Conservation (phyloP, 2,113 vertebrate species). For the Sebastes fasciatus region DNA sequence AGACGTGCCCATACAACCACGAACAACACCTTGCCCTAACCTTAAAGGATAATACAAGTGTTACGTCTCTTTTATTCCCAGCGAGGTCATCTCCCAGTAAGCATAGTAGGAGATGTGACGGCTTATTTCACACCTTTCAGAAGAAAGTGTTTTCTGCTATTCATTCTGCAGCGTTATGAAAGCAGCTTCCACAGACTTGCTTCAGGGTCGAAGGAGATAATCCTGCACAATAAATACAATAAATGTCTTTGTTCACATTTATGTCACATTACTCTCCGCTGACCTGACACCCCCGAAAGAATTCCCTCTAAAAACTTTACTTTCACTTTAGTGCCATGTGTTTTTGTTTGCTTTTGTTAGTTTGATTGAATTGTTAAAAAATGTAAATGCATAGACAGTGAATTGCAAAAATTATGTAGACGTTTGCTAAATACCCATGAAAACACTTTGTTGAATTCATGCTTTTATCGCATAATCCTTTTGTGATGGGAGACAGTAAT, state of each 20-base stretch:
- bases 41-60: not conserved
- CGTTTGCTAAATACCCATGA: constrained; percentile 32
- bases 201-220: constrained; percentile 7
- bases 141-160: constrained; percentile 17
- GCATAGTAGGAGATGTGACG: constrained; percentile 4
- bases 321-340: not conserved
- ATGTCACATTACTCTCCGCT: not conserved
- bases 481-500: constrained; percentile 61
- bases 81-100: constrained; percentile 23
- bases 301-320: not conserved
- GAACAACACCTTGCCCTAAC: not conserved
- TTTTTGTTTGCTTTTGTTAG: not conserved
- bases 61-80: constrained; percentile 6
- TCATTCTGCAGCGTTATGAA: constrained; percentile 24
- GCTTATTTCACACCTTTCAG: constrained; percentile 41
- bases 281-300: constrained; percentile 3
- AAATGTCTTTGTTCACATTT: not conserved
- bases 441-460: constrained; percentile 43
- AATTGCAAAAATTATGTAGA: constrained; percentile 28
- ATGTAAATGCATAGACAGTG: not conserved
- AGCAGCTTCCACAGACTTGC: constrained; percentile 8
- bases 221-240: constrained; percentile 16
- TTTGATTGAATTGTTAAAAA: not conserved
- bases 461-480: constrained; percentile 67
- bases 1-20: not conserved